Base-by-base conservation (phyloP, 1,140 invertebrate species). In the Phocides pigmalion region DNA sequence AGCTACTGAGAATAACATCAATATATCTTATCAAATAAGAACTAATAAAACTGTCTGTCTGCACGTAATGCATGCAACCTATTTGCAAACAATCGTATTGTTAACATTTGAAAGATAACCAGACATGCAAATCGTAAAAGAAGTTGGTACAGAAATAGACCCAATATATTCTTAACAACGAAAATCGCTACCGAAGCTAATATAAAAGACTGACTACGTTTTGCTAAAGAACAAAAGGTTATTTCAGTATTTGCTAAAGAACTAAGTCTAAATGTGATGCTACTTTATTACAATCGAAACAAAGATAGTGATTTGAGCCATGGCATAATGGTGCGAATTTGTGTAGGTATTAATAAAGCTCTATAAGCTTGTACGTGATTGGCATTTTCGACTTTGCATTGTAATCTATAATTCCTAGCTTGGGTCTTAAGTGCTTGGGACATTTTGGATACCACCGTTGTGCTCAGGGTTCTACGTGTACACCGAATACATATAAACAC, bases 291-390 rank as follows among this genome's bases (percentile, higher is more conserved):
- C 3, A 39, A 22, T 62, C 9, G 12, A 50, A 51, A 62, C 28
- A 50, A 51, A 49, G 32, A 54, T 28, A 41, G 51, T 47, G 25
- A 58, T n/a, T 46, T 17, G 41, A 59, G 56, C 42, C 58, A 75
- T 64, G 53, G 70, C 49, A 70, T 64, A 47, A 49, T 76, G 73
- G 77, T 84, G 84, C 82, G 84, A 90, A 90, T 90, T 89, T 90
- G 88, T 90, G 88, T 90, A 87, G 86, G 88, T 90, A 87, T 82
- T 82, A 84, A 87, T 87, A 89, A 88, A 90, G 84, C 84, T 74
- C 68, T 79, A 54, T 66, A 72, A 74, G 54, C 66, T 69, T 59
- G 35, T 44, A 58, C 22, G 56, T 59, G 56, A 58, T 58, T 58
- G 42, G 56, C 42, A 56, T 42, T 56, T 42, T 41, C 15, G 44